These are phyloP conservation scores for Pseudorectes ferrugineus DNA, from an alignment of 2,113 vertebrate genomes.

Conservation along the genomic window DNA sequence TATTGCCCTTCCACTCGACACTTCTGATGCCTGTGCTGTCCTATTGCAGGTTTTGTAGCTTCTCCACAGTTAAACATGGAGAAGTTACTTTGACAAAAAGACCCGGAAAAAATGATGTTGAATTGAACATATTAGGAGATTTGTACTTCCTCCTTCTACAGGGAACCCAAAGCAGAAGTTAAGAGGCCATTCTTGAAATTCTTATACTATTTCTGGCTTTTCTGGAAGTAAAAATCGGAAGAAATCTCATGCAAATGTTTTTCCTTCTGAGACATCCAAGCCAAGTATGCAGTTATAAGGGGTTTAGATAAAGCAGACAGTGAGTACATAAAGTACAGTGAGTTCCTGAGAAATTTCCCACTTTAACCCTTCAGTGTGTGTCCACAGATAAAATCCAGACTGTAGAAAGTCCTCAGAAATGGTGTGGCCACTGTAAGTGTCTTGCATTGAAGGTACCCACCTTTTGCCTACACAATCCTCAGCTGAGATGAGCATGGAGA, in stretches of 20 bases:
- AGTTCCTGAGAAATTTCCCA: neutral
- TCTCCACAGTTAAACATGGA: neutral
- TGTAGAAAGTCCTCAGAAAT: neutral
- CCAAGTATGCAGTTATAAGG: neutral
- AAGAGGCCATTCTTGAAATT: neutral
- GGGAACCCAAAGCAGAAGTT: neutral
- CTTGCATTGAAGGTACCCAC: neutral
- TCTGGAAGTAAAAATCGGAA: constrained; percentile 31
- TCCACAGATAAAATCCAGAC: neutral
- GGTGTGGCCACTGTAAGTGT: neutral
- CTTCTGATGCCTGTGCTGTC: neutral
- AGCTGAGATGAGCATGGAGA: neutral
- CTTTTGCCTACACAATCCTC: neutral
- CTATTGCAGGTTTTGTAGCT: neutral
- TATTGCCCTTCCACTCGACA: neutral
- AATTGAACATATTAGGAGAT: neutral
- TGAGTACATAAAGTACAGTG: neutral
- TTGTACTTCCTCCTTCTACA: neutral
- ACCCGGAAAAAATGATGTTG: neutral
- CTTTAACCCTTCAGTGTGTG: neutral
- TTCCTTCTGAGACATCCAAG: neutral
- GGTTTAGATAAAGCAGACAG: neutral
- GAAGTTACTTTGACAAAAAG: neutral
- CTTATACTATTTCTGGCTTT: neutral
- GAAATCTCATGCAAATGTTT: neutral